phyloP scores from a whole-genome alignment of 2,113 vertebrate genomes.

The Elaphurus davidianus region DNA sequence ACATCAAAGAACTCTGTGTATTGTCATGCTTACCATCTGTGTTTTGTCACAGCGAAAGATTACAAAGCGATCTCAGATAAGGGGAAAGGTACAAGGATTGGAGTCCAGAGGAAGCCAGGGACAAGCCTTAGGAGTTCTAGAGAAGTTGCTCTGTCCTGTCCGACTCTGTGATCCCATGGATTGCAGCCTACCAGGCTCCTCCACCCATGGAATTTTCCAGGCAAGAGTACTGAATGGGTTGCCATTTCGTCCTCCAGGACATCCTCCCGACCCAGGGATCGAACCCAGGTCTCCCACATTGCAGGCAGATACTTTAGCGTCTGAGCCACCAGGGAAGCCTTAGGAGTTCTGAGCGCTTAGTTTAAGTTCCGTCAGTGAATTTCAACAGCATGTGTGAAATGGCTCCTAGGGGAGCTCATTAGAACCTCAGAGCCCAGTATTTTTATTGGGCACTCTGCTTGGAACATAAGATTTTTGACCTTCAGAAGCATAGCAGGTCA shows the following conservation, averaged over 20 bases:
- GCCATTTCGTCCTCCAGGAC: neutral
- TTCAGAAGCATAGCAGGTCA: neutral
- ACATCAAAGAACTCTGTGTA: neutral
- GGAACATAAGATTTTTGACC: neutral
- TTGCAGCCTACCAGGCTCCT: neutral
- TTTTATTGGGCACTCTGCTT: neutral
- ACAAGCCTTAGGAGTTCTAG: neutral
- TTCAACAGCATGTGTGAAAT: neutral
- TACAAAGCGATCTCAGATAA: neutral
- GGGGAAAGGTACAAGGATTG: neutral
- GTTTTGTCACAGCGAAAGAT: neutral
- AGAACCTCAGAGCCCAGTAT: neutral
- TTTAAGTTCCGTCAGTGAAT: neutral
- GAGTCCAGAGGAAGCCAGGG: neutral
- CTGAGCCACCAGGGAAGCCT: neutral
- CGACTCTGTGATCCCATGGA: neutral
- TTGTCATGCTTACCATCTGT: neutral
- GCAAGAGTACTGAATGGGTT: neutral
- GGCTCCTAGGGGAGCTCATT: neutral
- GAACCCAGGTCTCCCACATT: neutral
- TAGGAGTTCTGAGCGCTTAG: neutral
- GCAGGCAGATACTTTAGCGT: neutral
- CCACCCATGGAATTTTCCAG: neutral
- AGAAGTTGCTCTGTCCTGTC: neutral
- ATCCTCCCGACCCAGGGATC: neutral